These are phyloP conservation scores for Mesoligia furuncula DNA, from an alignment of 2,888 invertebrate species.

Conservation along the genomic window DNA sequence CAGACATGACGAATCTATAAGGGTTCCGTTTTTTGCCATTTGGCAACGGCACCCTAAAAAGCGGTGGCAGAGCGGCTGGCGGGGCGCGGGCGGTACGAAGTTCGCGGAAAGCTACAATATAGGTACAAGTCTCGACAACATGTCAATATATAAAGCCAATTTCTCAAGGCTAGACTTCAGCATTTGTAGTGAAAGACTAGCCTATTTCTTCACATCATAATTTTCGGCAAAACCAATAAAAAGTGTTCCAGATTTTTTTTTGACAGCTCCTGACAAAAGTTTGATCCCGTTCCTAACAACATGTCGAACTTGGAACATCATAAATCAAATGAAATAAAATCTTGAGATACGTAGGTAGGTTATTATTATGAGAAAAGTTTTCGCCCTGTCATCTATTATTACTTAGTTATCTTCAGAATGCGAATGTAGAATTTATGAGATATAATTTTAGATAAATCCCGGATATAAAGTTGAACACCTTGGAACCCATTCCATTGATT, in stretches of 20 bases:
- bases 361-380: slow-evolving; percentile 23
- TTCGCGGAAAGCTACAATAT: too few relatives aligned
- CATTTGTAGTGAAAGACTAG: neutral
- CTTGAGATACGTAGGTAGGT: neutral
- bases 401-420: slow-evolving; percentile 8
- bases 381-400: slow-evolving; percentile 5
- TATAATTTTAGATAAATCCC: neutral
- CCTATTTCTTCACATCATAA: neutral
- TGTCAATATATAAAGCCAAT: too few relatives aligned
- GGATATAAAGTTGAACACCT: neutral
- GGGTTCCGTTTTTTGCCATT: too few relatives aligned
- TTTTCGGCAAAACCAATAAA: slow-evolving; percentile 4
- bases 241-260: slow-evolving; percentile 19
- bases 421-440: neutral
- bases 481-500: neutral
- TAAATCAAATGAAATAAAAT: slow-evolving; percentile 39
- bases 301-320: slow-evolving; percentile 27
- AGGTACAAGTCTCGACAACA: too few relatives aligned
- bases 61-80: too few relatives aligned
- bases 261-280: slow-evolving; percentile 11
- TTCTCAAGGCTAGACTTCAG: neutral
- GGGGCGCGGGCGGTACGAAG: too few relatives aligned
- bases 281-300: slow-evolving; percentile 15
- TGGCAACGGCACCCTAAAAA: too few relatives aligned
- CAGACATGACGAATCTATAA: too few relatives aligned